Conservation (phyloP, 2,888 invertebrate genomes). For the Melinopterus prodromus region DNA sequence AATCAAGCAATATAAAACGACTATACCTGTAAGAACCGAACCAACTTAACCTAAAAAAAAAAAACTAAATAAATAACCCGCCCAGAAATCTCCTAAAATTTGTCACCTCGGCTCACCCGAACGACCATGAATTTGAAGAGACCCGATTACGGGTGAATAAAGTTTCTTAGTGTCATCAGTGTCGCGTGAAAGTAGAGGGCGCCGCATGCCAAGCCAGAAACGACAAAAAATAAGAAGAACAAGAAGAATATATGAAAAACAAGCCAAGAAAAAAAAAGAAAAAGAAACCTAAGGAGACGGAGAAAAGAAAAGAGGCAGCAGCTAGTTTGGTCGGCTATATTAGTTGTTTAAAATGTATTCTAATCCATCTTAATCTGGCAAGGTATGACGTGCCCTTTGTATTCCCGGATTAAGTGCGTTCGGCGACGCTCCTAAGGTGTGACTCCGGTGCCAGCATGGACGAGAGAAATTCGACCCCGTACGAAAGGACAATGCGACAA, state of each 20-base stretch:
- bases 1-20: too few species aligned
- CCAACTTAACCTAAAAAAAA: too few species aligned
- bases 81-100: neutral
- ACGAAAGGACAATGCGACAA: constrained; percentile 22
- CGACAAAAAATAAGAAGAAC: neutral
- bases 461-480: constrained; percentile 31
- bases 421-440: constrained; percentile 22
- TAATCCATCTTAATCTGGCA: constrained; percentile 59
- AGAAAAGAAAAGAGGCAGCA: constrained; percentile 34
- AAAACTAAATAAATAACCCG: neutral
- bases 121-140: neutral
- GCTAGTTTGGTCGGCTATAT: constrained; percentile 48
- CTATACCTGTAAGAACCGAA: too few species aligned
- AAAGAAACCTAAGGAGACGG: constrained; percentile 1
- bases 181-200: neutral
- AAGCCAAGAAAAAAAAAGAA: constrained; percentile 10
- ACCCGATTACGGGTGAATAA: constrained; percentile 8
- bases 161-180: neutral
- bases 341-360: constrained; percentile 59
- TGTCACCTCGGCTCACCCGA: neutral
- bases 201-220: neutral
- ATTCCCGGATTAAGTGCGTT: constrained; percentile 34
- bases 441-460: constrained; percentile 12
- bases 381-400: constrained; percentile 59
- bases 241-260: neutral